phyloP scores from a whole-genome alignment of 2,113 vertebrate species.

The Myiozetetes cayanensis region DNA sequence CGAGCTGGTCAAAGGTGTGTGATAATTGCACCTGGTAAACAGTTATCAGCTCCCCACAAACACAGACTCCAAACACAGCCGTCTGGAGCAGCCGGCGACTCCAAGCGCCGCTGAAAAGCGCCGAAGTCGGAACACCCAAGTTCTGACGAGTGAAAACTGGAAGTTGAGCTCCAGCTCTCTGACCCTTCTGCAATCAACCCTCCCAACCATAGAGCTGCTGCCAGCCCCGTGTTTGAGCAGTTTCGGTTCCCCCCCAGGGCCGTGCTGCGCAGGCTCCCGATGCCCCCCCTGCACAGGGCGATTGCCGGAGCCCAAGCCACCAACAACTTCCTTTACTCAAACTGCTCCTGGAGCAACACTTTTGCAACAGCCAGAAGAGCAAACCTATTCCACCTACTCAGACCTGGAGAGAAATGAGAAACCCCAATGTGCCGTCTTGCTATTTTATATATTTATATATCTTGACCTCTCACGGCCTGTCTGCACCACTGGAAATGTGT shows the following conservation, averaged over 20 bases:
- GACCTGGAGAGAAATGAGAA: neutral
- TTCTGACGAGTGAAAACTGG: neutral
- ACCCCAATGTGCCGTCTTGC: neutral
- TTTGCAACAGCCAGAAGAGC: neutral
- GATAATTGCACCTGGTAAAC: neutral
- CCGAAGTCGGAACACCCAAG: rapidly evolving
- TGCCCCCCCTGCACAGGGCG: neutral
- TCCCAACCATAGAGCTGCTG: neutral
- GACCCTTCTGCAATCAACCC: neutral
- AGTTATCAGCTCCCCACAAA: neutral
- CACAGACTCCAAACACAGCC: neutral
- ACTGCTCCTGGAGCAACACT: constrained; percentile 2
- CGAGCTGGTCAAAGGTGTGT: neutral
- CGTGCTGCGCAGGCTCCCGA: neutral
- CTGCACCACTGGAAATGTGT: neutral
- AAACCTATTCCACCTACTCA: neutral
- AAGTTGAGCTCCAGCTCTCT: neutral
- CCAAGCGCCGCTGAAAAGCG: rapidly evolving
- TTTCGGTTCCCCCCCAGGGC: neutral
- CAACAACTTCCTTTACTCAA: constrained; percentile 26
- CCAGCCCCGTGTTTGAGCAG: neutral
- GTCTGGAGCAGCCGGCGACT: neutral
- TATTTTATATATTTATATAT: neutral
- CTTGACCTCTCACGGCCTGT: neutral
- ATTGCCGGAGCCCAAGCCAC: neutral